phyloP scores from a whole-genome alignment of 2,888 invertebrate species.

The Hecatera dysodea region DNA sequence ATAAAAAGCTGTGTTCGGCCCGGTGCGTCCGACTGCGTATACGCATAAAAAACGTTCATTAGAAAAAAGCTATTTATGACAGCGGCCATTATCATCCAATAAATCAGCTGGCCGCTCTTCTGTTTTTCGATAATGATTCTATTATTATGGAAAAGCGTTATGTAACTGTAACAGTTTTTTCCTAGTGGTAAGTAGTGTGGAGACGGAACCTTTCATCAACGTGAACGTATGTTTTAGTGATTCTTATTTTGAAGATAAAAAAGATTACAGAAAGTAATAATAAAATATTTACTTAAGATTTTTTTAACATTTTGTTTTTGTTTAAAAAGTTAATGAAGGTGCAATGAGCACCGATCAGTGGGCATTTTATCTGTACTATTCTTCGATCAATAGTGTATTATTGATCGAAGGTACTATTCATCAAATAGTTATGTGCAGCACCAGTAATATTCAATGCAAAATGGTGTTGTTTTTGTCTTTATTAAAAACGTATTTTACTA shows the following conservation, averaged over 20 bases:
- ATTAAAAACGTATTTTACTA: too few relatives aligned
- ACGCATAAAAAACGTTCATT: conserved; percentile 85
- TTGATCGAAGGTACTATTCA: too few relatives aligned
- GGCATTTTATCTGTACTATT: too few relatives aligned
- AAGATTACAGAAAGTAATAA: neutral
- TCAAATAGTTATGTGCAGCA: too few relatives aligned
- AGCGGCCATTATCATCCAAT: conserved; percentile 90
- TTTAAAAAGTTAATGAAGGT: neutral
- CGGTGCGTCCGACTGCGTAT: conserved; percentile 77
- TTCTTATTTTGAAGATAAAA: neutral
- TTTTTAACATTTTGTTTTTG: neutral
- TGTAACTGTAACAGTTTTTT: conserved; percentile 90
- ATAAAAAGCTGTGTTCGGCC: conserved; percentile 81
- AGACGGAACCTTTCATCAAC: conserved; percentile 55
- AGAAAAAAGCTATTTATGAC: conserved; percentile 91
- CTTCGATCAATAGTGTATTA: too few relatives aligned
- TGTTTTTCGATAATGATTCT: conserved; percentile 91
- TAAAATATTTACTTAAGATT: neutral
- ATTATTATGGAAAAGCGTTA: conserved; percentile 91
- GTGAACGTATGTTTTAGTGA: neutral
- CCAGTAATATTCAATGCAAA: too few relatives aligned
- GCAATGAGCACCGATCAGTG: too few relatives aligned
- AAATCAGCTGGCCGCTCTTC: conserved; percentile 91
- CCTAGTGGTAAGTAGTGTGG: conserved; percentile 72
- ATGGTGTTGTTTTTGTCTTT: too few relatives aligned